Conservation (phyloP, 2,113 vertebrate genomes). For the Bos taurus region ARS-UCD2.0 NC_037352.1:42002001-42002500, state of each 20-base stretch:
- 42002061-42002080: rapidly evolving
- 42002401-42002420: neutral
- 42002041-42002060: neutral
- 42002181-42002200: neutral
- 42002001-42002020: neutral
- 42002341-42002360: rapidly evolving
- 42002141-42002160: neutral
- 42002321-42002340: neutral
- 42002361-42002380: neutral
- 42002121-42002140: neutral
- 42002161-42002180: rapidly evolving
- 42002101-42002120: rapidly evolving
- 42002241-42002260: neutral
- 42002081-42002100: no score
- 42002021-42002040: rapidly evolving
- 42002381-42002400: neutral
- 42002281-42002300: neutral
- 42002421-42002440: neutral
- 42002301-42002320: neutral
- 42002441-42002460: neutral
- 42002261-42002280: neutral
- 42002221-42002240: rapidly evolving
- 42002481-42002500: neutral
- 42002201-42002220: rapidly evolving
- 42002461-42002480: neutral